Evolutionary conservation across 1,140 invertebrate species (phyloP).

Genomic region (Caligus rogercresseyi): DNA sequence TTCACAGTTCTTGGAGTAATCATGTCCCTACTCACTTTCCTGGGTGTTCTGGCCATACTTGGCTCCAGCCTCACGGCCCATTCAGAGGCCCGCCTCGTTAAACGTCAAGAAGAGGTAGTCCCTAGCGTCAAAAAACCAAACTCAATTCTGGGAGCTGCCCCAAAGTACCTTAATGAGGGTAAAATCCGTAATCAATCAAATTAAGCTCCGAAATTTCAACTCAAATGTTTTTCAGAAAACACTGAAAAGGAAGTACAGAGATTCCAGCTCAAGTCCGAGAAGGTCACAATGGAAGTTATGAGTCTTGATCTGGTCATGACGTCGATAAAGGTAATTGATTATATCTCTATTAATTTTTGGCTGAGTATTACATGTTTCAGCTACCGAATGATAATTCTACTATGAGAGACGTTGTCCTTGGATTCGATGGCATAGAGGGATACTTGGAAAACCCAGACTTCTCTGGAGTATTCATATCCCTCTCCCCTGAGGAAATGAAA

Average conservation of each 20-base stretch:
- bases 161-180: not conserved
- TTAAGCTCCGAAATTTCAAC: not conserved
- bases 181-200: not conserved
- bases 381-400: not conserved
- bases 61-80: not conserved
- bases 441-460: not conserved
- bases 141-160: not conserved
- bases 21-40: not conserved
- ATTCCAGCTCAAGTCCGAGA: not conserved
- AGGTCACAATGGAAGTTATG: not conserved
- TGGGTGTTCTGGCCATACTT: not conserved
- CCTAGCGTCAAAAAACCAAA: not conserved
- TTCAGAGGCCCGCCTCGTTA: not conserved
- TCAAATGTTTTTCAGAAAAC: not conserved
- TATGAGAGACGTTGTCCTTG: not conserved
- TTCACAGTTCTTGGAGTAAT: not conserved
- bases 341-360: not conserved
- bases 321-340: not conserved
- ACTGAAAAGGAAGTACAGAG: not conserved
- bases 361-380: no score
- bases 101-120: not conserved
- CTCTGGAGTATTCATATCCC: not conserved
- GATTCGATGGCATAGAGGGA: not conserved
- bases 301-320: not conserved
- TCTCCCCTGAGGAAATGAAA: not conserved